Evolutionary conservation across 1,140 invertebrate species (phyloP), one percentile per base, ranked within the genome.

Genomic region (Glossosoma conforme): DNA sequence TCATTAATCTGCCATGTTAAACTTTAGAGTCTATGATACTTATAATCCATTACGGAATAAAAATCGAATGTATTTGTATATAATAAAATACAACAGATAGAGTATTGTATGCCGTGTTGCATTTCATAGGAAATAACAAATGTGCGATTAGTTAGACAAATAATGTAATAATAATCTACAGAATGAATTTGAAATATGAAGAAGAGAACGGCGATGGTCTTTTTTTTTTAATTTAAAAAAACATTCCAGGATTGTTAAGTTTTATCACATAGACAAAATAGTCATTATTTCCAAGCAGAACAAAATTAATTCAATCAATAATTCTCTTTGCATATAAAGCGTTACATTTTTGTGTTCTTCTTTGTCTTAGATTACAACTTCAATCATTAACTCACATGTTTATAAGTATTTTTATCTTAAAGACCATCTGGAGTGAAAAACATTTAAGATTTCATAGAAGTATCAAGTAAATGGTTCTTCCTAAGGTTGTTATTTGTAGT

Each of bases 91-190:
- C 24, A 8, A 28, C 24, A 28, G 25, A 40, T 48, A 48, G 41
- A 25, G 24, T 13, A 25, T 14, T 43, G 41, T 43, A 25, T 43
- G 41, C 41, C 24, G 17, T 46, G 33, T 46, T 46, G 44, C 44
- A 46, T 46, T 45, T 52, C 37, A 46, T 25, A 22, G 36, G 45
- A 52, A 44, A 38, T 52, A 44, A 44, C 20, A 48, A 55, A 55
- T 46, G 43, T 50, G 47, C 53, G 47, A 50, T 42, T 54, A 55
- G 46, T 42, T 55, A 55, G 53, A 55, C 35, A 51, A 48, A 48
- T 45, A 45, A 45, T 45, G 28, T 48, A 40, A n/a, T n/a, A 42
- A 32, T 46, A 47, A 44, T 47, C 24, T 45, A 15, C 33, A 28
- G 44, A 41, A 42, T 43, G 42, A 45, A 36, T 44, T 45, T 24